phyloP scores from a whole-genome alignment of 2,113 vertebrate species.

The Eurystomus gularis region DNA sequence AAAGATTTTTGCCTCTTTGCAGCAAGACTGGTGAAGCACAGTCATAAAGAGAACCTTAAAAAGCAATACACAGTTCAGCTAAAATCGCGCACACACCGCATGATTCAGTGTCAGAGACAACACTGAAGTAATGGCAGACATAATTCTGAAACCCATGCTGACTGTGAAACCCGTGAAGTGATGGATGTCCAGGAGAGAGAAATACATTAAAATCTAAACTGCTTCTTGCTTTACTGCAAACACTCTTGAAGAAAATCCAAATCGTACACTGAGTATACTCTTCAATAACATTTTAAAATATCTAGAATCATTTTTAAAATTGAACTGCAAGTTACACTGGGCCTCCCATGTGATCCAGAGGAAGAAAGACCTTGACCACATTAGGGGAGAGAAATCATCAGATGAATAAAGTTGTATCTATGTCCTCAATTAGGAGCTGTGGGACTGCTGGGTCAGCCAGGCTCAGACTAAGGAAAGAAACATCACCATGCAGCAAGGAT shows the following conservation, averaged over 20 bases:
- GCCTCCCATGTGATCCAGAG: not conserved
- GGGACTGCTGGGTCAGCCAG: not conserved
- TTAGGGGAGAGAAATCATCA: not conserved
- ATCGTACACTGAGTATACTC: not conserved
- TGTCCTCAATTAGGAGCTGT: not conserved
- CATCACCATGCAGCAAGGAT: not conserved
- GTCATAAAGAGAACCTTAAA: not conserved
- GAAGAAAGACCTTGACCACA: not conserved
- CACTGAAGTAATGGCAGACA: not conserved
- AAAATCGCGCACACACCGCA: not conserved
- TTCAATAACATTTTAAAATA: not conserved
- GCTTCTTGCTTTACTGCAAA: not conserved
- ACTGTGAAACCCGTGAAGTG: not conserved
- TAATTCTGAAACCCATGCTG: not conserved
- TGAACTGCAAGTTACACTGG: not conserved
- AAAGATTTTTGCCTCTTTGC: not conserved
- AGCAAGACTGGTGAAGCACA: not conserved
- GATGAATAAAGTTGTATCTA: not conserved
- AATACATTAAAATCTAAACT: conserved; percentile 9
- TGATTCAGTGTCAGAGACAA: not conserved
- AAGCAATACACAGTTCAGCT: not conserved
- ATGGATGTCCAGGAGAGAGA: not conserved
- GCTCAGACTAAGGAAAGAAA: not conserved
- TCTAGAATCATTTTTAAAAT: not conserved
- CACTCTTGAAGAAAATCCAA: not conserved